Conservation (phyloP, 1,140 invertebrate genomes). For the Zaprionus gabonicus region DNA sequence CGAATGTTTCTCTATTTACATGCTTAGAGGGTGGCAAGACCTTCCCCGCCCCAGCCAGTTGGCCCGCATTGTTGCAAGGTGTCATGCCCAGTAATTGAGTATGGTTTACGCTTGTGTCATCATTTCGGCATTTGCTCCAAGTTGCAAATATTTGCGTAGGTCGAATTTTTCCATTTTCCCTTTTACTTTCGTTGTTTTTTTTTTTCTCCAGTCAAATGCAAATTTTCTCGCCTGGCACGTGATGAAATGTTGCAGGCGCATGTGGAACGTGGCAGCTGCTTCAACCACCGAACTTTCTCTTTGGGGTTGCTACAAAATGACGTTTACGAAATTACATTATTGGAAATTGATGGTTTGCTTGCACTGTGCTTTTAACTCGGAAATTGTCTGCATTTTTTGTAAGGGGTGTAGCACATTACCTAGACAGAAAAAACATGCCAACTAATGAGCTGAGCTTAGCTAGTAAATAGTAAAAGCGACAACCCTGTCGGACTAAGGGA, state of each 20-base stretch:
- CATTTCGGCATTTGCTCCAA: constrained; percentile 73
- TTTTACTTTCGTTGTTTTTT: constrained; percentile 10
- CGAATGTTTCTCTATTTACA: constrained; percentile 74
- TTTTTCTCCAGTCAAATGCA: constrained; percentile 46
- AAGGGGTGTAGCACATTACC: constrained; percentile 3
- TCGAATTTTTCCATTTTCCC: constrained; percentile 18
- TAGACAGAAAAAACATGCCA: constrained; percentile 30
- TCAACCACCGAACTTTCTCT: constrained; percentile 29
- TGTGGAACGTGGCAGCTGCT: constrained; percentile 20
- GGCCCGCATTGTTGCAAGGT: constrained; percentile 64
- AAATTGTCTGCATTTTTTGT: constrained; percentile 27
- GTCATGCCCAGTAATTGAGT: constrained; percentile 81
- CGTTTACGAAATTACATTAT: constrained; percentile 82
- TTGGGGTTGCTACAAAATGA: constrained; percentile 61
- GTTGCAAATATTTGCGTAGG: constrained; percentile 78
- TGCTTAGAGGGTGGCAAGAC: constrained; percentile 52
- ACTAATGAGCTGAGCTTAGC: constrained; percentile 30
- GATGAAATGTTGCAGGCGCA: constrained; percentile 50
- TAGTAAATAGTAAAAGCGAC: background rate
- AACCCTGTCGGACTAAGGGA: constrained; percentile 4
- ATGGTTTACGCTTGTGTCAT: constrained; percentile 60
- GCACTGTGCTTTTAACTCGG: constrained; percentile 40
- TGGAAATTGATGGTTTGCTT: constrained; percentile 77
- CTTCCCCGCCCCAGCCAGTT: background rate
- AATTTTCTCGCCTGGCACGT: constrained; percentile 63